Conservation (phyloP, 2,113 vertebrate genomes). For the Dipodomys ordii region DNA sequence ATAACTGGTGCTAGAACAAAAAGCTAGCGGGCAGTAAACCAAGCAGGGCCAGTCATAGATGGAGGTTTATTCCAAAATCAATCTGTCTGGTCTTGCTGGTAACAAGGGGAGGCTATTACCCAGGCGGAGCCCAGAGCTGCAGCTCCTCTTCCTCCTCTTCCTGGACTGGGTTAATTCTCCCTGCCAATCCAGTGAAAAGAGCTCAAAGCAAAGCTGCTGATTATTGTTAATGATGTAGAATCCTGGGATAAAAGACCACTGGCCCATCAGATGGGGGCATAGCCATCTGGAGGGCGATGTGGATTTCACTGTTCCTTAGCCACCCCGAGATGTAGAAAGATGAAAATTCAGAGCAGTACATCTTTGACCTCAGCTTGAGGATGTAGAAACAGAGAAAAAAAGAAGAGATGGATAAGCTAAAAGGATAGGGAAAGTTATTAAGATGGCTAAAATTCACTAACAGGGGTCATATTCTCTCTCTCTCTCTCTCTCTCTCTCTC, state of each 20-base stretch:
- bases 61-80: slow-evolving; percentile 40
- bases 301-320: not conserved
- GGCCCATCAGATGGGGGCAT: not conserved
- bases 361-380: not conserved
- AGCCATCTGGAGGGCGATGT: not conserved
- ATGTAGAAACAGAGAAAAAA: not conserved
- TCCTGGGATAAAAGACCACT: not conserved
- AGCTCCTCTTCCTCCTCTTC: not conserved
- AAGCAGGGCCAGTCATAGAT: not conserved
- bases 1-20: slow-evolving; percentile 52
- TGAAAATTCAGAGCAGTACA: not conserved
- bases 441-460: not conserved
- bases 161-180: not conserved
- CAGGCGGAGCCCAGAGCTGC: not conserved
- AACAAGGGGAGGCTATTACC: slow-evolving; percentile 48
- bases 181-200: not conserved
- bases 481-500: no score
- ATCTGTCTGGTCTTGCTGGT: slow-evolving; percentile 5
- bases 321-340: not conserved
- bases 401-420: not conserved
- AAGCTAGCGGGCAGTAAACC: slow-evolving; percentile 44
- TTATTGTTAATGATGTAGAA: slow-evolving; percentile 19
- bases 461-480: not conserved
- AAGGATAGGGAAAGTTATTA: not conserved
- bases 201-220: slow-evolving; percentile 25